These are phyloP conservation scores for Heterotis niloticus DNA, from an alignment of 2,113 vertebrate species.

Conservation along the genomic window DNA sequence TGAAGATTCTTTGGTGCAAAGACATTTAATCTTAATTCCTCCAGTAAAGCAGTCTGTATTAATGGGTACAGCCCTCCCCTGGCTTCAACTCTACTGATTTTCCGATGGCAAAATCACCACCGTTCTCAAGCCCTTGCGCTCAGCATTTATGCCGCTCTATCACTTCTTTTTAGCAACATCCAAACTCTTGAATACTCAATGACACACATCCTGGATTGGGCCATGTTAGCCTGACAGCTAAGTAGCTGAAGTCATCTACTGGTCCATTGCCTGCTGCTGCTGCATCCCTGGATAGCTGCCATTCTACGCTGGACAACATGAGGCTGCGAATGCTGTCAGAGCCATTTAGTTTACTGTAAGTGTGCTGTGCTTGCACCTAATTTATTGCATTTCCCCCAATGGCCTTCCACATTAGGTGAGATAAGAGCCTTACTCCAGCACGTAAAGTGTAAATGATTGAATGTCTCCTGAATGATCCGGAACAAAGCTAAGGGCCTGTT, in stretches of 20 bases:
- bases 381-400: not conserved
- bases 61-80: too few species aligned
- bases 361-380: too few species aligned
- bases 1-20: too few species aligned
- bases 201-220: not conserved
- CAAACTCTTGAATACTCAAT: not conserved
- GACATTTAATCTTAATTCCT: too few species aligned
- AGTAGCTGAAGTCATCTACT: not conserved
- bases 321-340: too few species aligned
- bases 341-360: too few species aligned
- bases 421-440: not conserved
- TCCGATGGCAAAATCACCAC: too few species aligned
- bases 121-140: too few species aligned
- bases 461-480: not conserved
- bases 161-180: not conserved
- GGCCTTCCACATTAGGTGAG: not conserved
- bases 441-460: not conserved
- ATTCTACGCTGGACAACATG: too few species aligned
- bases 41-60: too few species aligned
- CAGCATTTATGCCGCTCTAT: not conserved
- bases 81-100: too few species aligned
- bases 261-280: not conserved
- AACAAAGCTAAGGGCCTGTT: not conserved
- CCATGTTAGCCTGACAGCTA: not conserved
- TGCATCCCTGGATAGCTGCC: not conserved